Conservation (phyloP, 2,888 invertebrate species). For the Rhingia rostrata region DNA sequence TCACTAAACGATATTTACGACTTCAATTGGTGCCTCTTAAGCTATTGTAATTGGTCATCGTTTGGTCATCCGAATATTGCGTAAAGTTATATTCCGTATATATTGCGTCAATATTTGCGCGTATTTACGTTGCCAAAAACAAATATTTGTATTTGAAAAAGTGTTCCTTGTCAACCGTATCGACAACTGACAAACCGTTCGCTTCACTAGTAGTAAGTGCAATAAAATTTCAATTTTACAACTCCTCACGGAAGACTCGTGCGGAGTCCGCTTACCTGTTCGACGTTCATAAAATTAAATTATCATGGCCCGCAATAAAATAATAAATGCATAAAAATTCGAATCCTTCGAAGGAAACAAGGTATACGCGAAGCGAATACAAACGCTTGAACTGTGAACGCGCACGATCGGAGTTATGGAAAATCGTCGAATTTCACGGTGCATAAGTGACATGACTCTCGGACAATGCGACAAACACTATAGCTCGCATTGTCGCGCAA, state of each 20-base stretch:
- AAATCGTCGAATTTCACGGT: conserved; percentile 66
- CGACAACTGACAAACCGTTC: conserved; percentile 1
- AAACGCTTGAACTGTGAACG: neutral
- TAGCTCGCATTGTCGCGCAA: conserved; percentile 64
- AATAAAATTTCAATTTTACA: conserved; percentile 16
- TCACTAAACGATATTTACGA: conserved; percentile 1
- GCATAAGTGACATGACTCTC: conserved; percentile 62
- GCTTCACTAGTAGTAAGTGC: neutral
- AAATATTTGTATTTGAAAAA: conserved; percentile 31
- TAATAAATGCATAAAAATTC: conserved; percentile 70
- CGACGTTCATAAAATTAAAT: conserved; percentile 42
- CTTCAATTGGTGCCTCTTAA: neutral
- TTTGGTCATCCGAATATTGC: conserved; percentile 46
- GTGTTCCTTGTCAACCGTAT: neutral
- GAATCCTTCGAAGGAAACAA: conserved; percentile 60
- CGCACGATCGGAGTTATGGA: neutral
- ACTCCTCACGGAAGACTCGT: neutral
- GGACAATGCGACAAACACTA: conserved; percentile 35
- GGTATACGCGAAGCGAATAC: neutral
- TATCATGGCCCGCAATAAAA: conserved; percentile 60
- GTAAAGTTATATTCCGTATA: conserved; percentile 18
- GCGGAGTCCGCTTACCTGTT: conserved; percentile 30
- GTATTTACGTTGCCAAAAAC: conserved; percentile 15
- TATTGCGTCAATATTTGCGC: conserved; percentile 20
- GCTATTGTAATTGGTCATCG: conserved; percentile 36